Base-by-base conservation (phyloP, 2,113 vertebrate species). In the Nettapus auritus region DNA sequence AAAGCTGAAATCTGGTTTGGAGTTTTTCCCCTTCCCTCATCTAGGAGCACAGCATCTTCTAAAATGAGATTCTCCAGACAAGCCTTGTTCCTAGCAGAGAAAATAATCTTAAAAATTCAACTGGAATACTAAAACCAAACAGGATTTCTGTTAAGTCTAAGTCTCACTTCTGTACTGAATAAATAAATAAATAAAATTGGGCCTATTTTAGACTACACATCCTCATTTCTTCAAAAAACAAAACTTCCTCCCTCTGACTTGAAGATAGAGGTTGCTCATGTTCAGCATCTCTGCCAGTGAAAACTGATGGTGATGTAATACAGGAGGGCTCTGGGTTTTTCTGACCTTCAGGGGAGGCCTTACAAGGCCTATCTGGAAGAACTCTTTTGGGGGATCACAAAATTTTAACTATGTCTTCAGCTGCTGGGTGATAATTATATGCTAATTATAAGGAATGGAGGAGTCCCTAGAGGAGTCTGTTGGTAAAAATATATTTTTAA, bases 391-490 rank as follows among this genome's bases (percentile, higher is more conserved):
- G 90, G 86, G 46, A 94, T 60, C 82, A 96, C 83, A 75, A 90
- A 84, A 84, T 92, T 82, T 95, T 90, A 96, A 93, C 92, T 94
- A 91, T 59, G 93, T 93, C 95, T 97, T 96, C 76, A 93, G 84
- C 44, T 92, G 20, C 64, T 83, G 76, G 82, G 69, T 91, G 86
- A 94, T 94, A 96, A 96, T 93, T 94, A 83, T 86, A 95, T 92
- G 94, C 94, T 96, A 93, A 96, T 92, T 96, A 93, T 92, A 96
- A 93, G 66, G 74, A 92, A 94, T 28, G 31, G n/a, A 71, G 33
- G 40, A 90, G 52, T 93, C 88, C 67, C 85, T 53, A 85, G 56
- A 85, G 75, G 38, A 89, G 56, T 82, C 67, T 94, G 84, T 85
- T 82, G 80, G 87, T 96, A 95, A 94, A 94, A 95, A 96, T 91